Conservation (phyloP, 1,140 invertebrate genomes). For the Diplogasteroides magnus region DNA sequence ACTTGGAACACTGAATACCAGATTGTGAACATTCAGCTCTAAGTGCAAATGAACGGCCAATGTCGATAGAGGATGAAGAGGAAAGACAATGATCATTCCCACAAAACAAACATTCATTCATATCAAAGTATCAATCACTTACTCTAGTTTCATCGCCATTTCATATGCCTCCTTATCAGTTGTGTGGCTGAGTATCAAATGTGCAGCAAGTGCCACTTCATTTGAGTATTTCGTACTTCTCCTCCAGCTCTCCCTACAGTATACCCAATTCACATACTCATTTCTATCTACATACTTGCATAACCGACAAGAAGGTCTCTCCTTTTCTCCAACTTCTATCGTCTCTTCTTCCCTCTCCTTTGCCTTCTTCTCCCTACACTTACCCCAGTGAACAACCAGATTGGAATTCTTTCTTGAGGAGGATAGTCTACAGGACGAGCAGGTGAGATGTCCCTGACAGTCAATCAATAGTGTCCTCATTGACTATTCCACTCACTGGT, state of each 20-base stretch:
- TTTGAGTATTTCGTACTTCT: neutral
- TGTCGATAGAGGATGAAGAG: neutral
- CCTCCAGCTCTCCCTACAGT: neutral
- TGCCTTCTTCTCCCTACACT: neutral
- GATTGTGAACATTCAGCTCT: neutral
- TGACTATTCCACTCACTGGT: neutral
- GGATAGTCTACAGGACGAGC: neutral
- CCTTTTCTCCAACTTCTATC: neutral
- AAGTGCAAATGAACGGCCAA: neutral
- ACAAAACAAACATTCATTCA: neutral
- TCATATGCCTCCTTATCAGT: neutral
- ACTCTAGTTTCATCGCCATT: neutral
- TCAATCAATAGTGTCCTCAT: neutral
- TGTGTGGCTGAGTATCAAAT: neutral
- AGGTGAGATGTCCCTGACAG: neutral
- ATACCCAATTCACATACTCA: neutral
- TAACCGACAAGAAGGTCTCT: neutral
- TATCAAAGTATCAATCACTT: neutral
- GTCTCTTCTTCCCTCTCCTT: neutral
- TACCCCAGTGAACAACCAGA: neutral
- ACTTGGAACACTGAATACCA: neutral
- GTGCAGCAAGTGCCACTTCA: neutral
- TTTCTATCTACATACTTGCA: neutral
- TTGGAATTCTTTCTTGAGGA: neutral
- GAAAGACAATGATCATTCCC: neutral